phyloP scores from a whole-genome alignment of 2,797 vertebrate species.

The Miichthys miiuy region DNA sequence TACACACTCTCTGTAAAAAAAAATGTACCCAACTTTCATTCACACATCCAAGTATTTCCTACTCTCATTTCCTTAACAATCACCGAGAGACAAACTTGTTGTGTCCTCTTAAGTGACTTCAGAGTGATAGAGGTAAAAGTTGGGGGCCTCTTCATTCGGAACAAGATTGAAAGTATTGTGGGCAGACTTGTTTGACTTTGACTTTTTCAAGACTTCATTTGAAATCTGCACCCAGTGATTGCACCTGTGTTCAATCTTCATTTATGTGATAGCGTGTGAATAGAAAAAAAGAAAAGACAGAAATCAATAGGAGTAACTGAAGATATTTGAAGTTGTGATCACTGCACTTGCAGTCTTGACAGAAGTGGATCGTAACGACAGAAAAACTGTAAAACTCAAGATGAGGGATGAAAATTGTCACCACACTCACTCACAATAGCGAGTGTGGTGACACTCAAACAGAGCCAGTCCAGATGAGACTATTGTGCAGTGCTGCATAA shows the following conservation, averaged over 20 bases:
- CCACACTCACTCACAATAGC: background rate
- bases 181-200: background rate
- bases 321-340: background rate
- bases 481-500: too few species aligned
- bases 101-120: too few species aligned
- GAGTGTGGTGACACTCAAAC: too few species aligned
- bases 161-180: background rate
- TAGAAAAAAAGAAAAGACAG: too few species aligned
- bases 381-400: background rate
- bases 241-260: too few species aligned
- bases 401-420: background rate
- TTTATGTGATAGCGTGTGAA: too few species aligned
- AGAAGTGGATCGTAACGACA: background rate
- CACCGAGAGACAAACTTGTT: too few species aligned
- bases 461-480: background rate
- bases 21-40: too few species aligned
- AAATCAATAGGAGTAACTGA: background rate
- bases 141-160: background rate
- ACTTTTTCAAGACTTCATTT: background rate
- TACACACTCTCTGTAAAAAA: too few species aligned
- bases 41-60: background rate
- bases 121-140: too few species aligned
- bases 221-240: background rate
- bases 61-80: background rate
- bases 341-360: background rate